phyloP scores from a whole-genome alignment of 2,113 vertebrate genomes.

The Murina feae region DNA sequence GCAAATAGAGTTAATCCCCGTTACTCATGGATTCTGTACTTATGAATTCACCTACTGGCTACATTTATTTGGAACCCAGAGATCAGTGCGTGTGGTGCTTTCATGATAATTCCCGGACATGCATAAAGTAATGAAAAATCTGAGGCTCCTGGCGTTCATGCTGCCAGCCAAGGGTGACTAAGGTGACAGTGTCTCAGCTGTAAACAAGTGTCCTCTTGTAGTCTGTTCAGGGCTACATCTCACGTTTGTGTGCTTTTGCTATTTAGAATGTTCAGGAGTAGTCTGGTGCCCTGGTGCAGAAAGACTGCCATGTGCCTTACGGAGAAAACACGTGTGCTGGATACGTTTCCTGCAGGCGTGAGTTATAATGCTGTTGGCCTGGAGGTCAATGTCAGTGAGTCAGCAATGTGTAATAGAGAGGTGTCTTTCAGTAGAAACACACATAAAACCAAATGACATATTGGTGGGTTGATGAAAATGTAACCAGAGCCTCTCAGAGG shows the following conservation, averaged over 20 bases:
- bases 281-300: neutral
- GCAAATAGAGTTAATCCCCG: neutral
- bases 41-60: neutral
- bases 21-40: neutral
- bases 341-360: neutral
- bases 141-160: neutral
- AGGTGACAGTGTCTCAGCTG: neutral
- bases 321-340: neutral
- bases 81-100: neutral
- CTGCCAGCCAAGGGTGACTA: neutral
- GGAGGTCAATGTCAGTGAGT: neutral
- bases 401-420: neutral
- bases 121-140: neutral
- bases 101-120: no score
- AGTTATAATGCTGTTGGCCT: neutral
- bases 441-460: neutral
- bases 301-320: neutral
- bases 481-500: neutral
- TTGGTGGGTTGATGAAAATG: neutral
- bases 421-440: neutral
- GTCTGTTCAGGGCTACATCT: neutral
- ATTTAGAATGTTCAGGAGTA: neutral
- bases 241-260: neutral
- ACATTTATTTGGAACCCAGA: neutral
- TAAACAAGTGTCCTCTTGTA: neutral